Evolutionary conservation across 2,888 invertebrate genomes (phyloP), one percentile per base, ranked within the genome.

Genomic region (Plebejus argus): DNA sequence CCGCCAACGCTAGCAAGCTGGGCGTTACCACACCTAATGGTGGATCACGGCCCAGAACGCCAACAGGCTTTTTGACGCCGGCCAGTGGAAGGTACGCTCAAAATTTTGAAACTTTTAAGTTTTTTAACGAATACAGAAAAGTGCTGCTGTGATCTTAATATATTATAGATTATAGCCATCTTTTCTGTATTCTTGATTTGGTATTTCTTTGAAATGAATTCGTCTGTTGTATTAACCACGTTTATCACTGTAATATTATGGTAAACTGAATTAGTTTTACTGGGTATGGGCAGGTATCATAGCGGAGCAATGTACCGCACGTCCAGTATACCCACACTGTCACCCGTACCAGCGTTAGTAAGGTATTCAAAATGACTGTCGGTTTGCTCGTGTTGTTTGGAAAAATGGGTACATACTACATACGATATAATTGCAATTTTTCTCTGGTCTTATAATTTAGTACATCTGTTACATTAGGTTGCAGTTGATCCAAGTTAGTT

Each of bases 291-390:
- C 91, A 94, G 94, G 94, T 94, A 94, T 90, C 90, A 94, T 89
- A 95, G 94, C 89, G 95, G 96, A 92, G 96, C 96, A 94, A 97
- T 97, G 95, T 96, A 97, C 95, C 96, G 97, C 96, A 97, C 97
- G 88, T 97, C 97, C 93, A 97, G 97, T 95, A 98, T 98, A 95
- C 97, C 98, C 91, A 97, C 97, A 94, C 95, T 97, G 94, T 95
- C 96, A 87, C 95, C 96, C 92, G 95, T 96, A 89, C 95, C 96
- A 91, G 95, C 95, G 88, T 91, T 96, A 91, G 95, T 95, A 95
- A 96, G 96, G 96, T 97, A 97, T 88, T 88, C 82, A 86, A 79
- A 79, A 80, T 78, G 81, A 83, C 81, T 84, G 84, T 82, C 81
- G 88, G 87, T 89, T 90, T 90, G 87, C 84, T 87, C 86, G 86